Base-by-base conservation (phyloP, 2,113 vertebrate species). In the Leptosomus discolor region DNA sequence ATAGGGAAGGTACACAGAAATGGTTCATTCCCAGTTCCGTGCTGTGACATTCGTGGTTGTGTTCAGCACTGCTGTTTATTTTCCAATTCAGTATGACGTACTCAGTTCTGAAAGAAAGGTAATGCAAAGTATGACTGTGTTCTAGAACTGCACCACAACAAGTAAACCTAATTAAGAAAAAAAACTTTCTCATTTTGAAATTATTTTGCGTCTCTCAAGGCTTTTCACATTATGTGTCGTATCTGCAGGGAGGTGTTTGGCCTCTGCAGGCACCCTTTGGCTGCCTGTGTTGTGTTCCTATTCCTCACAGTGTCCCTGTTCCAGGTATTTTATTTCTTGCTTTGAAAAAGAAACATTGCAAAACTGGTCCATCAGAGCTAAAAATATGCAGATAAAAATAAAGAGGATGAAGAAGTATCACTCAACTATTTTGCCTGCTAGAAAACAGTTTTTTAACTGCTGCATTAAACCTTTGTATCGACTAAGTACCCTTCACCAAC, bases 181-280 rank as follows among this genome's bases (percentile, higher is more conserved):
- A n/a, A n/a, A n/a, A n/a, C n/a, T n/a, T n/a, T n/a, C n/a, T n/a
- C 11, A 60, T 43, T 65, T n/a, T 85, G 46, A 67, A 67, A 65
- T 43, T 11, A 15, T 32, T 90, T 57, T 60, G 23, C 67, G 21
- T 48, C 30, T 96, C 34, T 16, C 8, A 48, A 12, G 57, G 60
- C 70, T 75, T 75, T 89, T 65, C 63, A 14, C 3, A 0, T 36
- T 15, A 6, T 8, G 3, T 3, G 4, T 69, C 5, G 0, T 9
- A 23, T n/a, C 65, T 53, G 7, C 34, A 11, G 60, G 67, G 54
- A 68, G 37, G 3, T 46, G 48, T 23, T 81, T 24, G 76, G 48
- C 26, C 43, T n/a, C 60, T 75, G 22, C 60, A 32, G 65, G 37
- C 50, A n/a, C 12, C 0, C 91, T 96, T 70, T 56, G 43, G 27